Conservation (phyloP, 2,113 vertebrate species). For the Cyanistes caeruleus region DNA sequence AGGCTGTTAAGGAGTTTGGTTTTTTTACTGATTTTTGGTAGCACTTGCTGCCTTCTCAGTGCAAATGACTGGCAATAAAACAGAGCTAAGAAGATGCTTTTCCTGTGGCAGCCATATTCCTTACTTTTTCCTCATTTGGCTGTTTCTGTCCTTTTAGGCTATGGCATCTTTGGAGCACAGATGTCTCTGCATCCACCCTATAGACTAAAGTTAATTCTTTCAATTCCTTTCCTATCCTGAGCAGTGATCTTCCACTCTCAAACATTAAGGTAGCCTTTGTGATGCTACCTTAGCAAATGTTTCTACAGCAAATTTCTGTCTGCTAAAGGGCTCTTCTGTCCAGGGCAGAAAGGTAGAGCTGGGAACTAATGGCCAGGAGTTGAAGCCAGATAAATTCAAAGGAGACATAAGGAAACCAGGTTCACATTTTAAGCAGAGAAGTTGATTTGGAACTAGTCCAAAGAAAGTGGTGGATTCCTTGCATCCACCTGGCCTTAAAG, state of each 20-base stretch:
- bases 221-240: background rate
- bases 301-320: background rate
- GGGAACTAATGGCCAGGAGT: background rate
- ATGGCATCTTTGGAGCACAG: background rate
- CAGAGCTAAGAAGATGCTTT: background rate
- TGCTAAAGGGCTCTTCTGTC: background rate
- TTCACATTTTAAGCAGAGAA: background rate
- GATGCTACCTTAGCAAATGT: background rate
- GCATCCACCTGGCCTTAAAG: slow-evolving; percentile 6
- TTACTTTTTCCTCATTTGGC: background rate
- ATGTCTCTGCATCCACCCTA: background rate
- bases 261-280: background rate
- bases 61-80: background rate
- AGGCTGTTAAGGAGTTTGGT: background rate
- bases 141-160: background rate
- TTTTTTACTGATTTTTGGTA: background rate
- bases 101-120: background rate
- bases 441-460: background rate
- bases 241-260: background rate
- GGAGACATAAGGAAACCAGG: background rate
- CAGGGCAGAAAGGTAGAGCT: background rate
- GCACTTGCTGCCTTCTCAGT: background rate
- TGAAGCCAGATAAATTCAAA: background rate
- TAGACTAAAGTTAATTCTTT: background rate
- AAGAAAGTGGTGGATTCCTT: background rate